Evolutionary conservation across 2,888 invertebrate species (phyloP).

Genomic region (Tetragonisca angustula): DNA sequence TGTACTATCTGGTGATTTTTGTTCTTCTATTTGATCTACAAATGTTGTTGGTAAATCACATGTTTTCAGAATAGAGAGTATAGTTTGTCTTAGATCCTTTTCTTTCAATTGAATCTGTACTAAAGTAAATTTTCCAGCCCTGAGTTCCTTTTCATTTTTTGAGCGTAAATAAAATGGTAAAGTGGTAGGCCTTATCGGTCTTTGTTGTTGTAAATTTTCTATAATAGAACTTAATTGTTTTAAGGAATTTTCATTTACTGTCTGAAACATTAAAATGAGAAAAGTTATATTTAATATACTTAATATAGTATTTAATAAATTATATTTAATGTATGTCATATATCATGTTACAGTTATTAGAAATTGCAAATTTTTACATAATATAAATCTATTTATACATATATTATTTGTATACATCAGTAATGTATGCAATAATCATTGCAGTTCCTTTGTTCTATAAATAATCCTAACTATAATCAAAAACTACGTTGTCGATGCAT

Average conservation of each 20-base stretch:
- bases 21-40: constrained; percentile 90
- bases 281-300: constrained; percentile 18
- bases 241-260: constrained; percentile 94
- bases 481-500: constrained; percentile 26
- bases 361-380: not conserved
- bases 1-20: constrained; percentile 65
- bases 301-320: not conserved
- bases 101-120: constrained; percentile 91
- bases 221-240: constrained; percentile 94
- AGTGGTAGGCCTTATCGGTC: constrained; percentile 86
- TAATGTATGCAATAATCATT: constrained; percentile 1
- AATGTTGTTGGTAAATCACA: constrained; percentile 95
- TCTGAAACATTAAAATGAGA: constrained; percentile 85
- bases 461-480: constrained; percentile 46
- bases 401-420: not conserved
- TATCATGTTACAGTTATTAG: not conserved
- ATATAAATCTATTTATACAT: not conserved
- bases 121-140: constrained; percentile 88
- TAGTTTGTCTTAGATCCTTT: constrained; percentile 89
- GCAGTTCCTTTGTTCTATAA: constrained; percentile 57
- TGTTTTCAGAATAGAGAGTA: constrained; percentile 90
- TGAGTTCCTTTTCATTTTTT: constrained; percentile 86
- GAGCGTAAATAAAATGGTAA: constrained; percentile 93
- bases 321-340: not conserved
- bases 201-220: constrained; percentile 90